A percentile compares a stretch with the other conserved stretches of the same genome.
Conservation (phyloP, 92 coral and sea anemone genomes). For the Epizoanthus fatuus region DNA sequence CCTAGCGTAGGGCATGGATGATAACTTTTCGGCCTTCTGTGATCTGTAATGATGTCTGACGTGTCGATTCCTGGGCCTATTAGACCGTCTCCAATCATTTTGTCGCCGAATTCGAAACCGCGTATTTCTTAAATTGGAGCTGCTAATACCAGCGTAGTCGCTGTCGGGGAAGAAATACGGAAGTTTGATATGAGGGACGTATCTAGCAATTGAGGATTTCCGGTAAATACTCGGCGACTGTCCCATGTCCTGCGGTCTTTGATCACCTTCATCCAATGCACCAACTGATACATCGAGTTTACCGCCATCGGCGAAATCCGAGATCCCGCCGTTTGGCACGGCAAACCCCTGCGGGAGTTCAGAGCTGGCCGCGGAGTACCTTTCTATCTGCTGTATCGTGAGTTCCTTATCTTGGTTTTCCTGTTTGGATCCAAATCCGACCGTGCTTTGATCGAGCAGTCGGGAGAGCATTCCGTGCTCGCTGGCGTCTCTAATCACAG, state of each 20-base stretch:
- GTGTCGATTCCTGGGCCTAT: no score
- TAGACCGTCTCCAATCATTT: no score
- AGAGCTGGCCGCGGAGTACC: conserved; percentile 28
- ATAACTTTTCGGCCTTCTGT: no score
- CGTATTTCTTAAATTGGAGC: neutral
- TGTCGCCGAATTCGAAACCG: neutral
- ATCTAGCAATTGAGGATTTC: conserved; percentile 24
- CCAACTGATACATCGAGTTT: conserved; percentile 33
- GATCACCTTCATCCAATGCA: neutral
- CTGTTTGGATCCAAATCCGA: conserved; percentile 29
- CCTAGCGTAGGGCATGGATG: conserved; percentile 2
- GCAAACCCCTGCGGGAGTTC: conserved; percentile 22
- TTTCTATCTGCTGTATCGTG: conserved; percentile 17
- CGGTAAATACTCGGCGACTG: neutral
- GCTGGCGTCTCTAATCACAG: conserved; percentile 1
- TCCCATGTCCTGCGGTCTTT: neutral
- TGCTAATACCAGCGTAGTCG: neutral
- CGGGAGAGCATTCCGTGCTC: conserved; percentile 33
- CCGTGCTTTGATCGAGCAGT: conserved; percentile 14
- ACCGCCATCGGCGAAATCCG: conserved; percentile 4
- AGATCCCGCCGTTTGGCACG: conserved; percentile 2
- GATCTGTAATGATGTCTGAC: neutral
- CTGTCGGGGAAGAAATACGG: neutral
- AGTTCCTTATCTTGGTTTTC: conserved; percentile 34
- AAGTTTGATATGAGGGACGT: neutral